These are phyloP conservation scores for Morpho deidamia DNA, from an alignment of 2,888 invertebrate genomes.

Conservation along the genomic window DNA sequence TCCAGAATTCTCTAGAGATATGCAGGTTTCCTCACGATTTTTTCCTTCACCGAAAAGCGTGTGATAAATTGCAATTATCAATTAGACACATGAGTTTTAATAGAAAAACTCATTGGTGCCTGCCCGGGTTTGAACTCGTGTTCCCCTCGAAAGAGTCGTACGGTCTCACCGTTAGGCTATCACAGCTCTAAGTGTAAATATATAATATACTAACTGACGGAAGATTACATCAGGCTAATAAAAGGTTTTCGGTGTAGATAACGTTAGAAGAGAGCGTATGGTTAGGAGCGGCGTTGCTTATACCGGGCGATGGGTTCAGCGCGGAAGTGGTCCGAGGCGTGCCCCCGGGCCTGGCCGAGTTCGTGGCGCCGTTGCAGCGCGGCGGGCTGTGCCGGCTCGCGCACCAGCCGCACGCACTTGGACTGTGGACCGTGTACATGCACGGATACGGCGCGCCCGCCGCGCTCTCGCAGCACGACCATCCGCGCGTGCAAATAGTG, in stretches of 20 bases:
- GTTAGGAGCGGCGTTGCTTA: slow-evolving; percentile 91
- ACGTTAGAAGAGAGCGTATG: slow-evolving; percentile 95
- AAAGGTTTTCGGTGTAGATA: slow-evolving; percentile 60
- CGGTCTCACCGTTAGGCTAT: too few species aligned
- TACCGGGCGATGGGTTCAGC: slow-evolving; percentile 98
- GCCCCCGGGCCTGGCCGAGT: slow-evolving; percentile 94
- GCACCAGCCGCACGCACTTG: slow-evolving; percentile 93
- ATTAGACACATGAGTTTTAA: too few species aligned
- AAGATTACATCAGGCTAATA: too few species aligned
- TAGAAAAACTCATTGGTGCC: too few species aligned
- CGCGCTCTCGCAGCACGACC: slow-evolving; percentile 78
- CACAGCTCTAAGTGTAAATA: too few species aligned
- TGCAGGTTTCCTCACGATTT: too few species aligned
- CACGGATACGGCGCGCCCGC: slow-evolving; percentile 78
- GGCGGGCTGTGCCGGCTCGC: slow-evolving; percentile 93
- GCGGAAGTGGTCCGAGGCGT: slow-evolving; percentile 97
- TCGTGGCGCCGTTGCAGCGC: slow-evolving; percentile 88
- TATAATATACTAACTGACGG: too few species aligned
- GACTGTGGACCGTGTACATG: slow-evolving; percentile 98
- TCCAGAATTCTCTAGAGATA: too few species aligned
- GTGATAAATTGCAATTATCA: too few species aligned
- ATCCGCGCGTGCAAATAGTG: slow-evolving; percentile 89
- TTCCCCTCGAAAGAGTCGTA: too few species aligned
- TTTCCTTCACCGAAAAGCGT: too few species aligned
- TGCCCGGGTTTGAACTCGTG: too few species aligned